Conservation (phyloP, 2,888 invertebrate genomes). For the Rhyacophila evoluta region DNA sequence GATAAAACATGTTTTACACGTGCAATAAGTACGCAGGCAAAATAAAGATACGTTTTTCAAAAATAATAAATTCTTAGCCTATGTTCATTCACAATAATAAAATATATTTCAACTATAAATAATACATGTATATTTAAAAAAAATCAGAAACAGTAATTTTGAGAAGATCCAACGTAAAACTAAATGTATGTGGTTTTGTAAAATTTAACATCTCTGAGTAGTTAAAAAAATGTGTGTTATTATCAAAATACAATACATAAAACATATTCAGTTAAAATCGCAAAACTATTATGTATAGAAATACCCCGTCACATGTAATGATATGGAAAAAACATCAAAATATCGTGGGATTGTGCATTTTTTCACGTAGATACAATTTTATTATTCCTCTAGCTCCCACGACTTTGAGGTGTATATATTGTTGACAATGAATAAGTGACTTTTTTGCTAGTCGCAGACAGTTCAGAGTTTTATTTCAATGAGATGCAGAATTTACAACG, state of each 20-base stretch:
- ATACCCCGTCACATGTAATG: neutral
- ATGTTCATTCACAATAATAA: too few relatives aligned
- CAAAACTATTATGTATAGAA: neutral
- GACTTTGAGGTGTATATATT: conserved; percentile 9
- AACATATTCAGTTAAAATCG: neutral
- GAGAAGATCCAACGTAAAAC: too few relatives aligned
- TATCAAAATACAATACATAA: neutral
- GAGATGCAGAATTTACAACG: neutral
- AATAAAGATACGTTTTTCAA: too few relatives aligned
- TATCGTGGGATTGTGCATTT: neutral
- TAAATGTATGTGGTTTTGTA: too few relatives aligned
- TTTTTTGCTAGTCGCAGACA: neutral
- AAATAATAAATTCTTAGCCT: too few relatives aligned
- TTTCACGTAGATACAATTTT: neutral
- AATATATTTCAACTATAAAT: too few relatives aligned
- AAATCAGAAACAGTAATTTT: too few relatives aligned
- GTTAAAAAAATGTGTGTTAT: too few relatives aligned
- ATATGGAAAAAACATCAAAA: neutral
- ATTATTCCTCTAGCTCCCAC: neutral
- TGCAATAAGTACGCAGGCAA: too few relatives aligned
- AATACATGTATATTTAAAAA: too few relatives aligned
- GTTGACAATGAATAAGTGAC: conserved; percentile 5
- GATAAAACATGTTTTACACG: too few relatives aligned
- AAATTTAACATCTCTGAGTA: too few relatives aligned
- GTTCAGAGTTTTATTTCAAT: neutral